A percentile compares a stretch with the other conserved stretches of the same genome.
These are phyloP conservation scores for Diarsia brunnea DNA, from an alignment of 2,888 invertebrate genomes.

Conservation along the genomic window DNA sequence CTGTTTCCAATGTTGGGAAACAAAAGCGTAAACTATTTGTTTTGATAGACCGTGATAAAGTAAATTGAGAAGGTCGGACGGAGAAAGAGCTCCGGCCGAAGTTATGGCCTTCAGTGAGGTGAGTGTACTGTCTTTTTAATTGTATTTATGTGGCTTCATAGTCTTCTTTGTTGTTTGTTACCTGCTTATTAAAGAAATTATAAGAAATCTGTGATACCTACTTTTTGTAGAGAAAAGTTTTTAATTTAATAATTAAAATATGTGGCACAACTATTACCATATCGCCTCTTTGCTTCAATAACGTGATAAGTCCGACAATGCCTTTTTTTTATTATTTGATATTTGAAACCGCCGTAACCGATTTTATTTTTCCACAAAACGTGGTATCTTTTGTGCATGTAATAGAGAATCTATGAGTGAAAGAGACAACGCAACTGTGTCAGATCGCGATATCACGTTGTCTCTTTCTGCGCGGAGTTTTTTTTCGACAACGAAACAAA, in stretches of 20 bases:
- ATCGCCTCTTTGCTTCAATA: too few species aligned
- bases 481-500: too few species aligned
- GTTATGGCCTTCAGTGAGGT: slow-evolving; percentile 95
- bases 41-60: slow-evolving; percentile 88
- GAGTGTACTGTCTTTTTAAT: slow-evolving; percentile 78
- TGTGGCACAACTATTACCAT: slow-evolving; percentile 17
- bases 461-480: too few species aligned
- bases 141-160: slow-evolving; percentile 58
- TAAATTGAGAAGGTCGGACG: slow-evolving; percentile 89
- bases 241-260: slow-evolving; percentile 1
- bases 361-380: too few species aligned
- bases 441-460: too few species aligned
- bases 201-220: slow-evolving; percentile 20
- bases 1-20: slow-evolving; percentile 90
- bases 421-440: too few species aligned
- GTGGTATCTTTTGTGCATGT: too few species aligned
- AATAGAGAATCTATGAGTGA: too few species aligned
- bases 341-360: too few species aligned
- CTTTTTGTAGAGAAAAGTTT: slow-evolving; percentile 23
- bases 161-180: slow-evolving; percentile 59
- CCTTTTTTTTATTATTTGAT: too few species aligned
- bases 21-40: slow-evolving; percentile 90
- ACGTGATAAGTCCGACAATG: too few species aligned
- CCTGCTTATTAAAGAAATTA: slow-evolving; percentile 19
- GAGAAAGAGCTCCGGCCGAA: slow-evolving; percentile 91